A percentile compares a stretch with the other conserved stretches of the same genome.
Evolutionary conservation across 2,113 vertebrate genomes (phyloP).

Genomic region (Pteronura brasiliensis): DNA sequence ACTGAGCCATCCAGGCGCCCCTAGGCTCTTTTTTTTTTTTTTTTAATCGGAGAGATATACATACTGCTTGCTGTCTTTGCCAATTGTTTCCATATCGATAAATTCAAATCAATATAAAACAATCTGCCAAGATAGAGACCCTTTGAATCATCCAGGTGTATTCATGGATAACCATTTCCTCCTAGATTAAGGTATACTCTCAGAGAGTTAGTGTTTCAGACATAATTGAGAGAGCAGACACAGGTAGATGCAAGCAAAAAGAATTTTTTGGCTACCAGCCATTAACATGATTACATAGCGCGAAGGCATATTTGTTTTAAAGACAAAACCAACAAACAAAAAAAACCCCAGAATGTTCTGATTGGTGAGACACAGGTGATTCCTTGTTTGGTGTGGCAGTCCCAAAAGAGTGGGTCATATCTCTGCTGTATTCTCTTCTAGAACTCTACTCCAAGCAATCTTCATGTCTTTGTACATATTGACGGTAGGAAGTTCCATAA

Average conservation of each 20-base stretch:
- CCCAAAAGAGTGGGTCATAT: not conserved
- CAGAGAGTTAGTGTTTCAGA: not conserved
- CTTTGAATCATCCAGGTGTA: not conserved
- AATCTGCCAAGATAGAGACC: not conserved
- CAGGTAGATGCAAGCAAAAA: not conserved
- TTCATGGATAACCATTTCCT: not conserved
- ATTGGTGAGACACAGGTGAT: conserved; percentile 15
- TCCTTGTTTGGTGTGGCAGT: not conserved
- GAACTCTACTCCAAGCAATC: not conserved
- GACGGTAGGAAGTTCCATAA: not conserved
- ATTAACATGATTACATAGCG: not conserved
- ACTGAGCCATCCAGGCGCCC: not conserved
- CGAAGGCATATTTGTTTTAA: not conserved
- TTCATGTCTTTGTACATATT: conserved; percentile 4
- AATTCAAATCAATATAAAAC: not conserved
- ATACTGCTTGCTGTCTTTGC: not conserved
- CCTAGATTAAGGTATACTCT: not conserved
- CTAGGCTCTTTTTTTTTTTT: not conserved
- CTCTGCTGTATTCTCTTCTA: not conserved
- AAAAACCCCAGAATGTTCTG: not conserved
- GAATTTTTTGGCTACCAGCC: not conserved
- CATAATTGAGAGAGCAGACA: not conserved
- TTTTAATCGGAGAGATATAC: not conserved
- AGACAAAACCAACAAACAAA: not conserved
- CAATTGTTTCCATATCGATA: not conserved